Percentiles rank a stretch among this genome's conserved stretches.
Conservation (phyloP, 2,113 vertebrate species). For the Eidolon helvum region DNA sequence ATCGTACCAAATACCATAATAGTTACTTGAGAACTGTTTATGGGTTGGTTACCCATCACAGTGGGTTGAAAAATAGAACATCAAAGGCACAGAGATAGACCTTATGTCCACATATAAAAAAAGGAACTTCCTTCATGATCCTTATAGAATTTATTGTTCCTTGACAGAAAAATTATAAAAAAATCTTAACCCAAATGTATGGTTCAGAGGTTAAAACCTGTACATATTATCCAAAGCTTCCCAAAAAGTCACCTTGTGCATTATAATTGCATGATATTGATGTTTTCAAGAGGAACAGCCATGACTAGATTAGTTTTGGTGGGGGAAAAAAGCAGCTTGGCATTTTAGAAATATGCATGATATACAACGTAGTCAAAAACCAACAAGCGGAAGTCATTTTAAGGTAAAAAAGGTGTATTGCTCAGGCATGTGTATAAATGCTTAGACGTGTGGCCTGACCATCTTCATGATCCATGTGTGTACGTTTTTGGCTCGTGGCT, state of each 20-base stretch:
- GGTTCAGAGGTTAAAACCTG: slow-evolving; percentile 72
- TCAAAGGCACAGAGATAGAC: not conserved
- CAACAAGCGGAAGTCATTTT: not conserved
- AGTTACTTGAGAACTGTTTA: not conserved
- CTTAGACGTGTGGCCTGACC: not conserved
- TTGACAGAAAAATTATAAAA: slow-evolving; percentile 69
- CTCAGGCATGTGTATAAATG: not conserved
- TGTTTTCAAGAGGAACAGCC: slow-evolving; percentile 60
- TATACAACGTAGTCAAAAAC: slow-evolving; percentile 29
- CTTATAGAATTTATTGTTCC: not conserved
- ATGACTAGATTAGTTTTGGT: slow-evolving; percentile 2
- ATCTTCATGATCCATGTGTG: not conserved
- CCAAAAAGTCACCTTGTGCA: slow-evolving; percentile 75
- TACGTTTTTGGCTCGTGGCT: not conserved
- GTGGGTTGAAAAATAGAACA: not conserved
- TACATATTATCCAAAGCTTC: slow-evolving; percentile 70
- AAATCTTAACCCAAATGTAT: slow-evolving; percentile 70
- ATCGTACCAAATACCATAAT: not conserved
- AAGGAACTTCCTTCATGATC: slow-evolving; percentile 34
- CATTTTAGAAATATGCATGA: slow-evolving; percentile 25
- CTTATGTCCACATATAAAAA: not conserved
- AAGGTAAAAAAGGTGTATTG: not conserved
- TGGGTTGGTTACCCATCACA: not conserved
- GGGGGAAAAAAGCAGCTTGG: not conserved
- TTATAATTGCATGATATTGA: slow-evolving; percentile 52